Conservation (phyloP, 2,113 vertebrate species). For the Polypterus bichir region DNA sequence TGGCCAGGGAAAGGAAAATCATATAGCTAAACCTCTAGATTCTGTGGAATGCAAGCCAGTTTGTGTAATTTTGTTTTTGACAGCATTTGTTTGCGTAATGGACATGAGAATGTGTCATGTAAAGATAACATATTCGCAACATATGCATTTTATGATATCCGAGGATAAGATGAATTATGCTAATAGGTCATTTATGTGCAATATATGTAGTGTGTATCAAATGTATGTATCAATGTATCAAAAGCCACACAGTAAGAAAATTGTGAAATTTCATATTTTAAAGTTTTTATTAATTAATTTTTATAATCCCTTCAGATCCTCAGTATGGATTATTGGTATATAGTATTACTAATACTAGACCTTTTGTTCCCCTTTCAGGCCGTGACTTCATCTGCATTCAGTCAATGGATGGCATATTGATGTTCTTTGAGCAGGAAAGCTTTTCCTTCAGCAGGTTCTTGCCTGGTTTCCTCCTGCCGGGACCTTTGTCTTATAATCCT, state of each 20-base stretch:
- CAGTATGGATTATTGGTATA: not conserved
- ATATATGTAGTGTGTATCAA: no score
- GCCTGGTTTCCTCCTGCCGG: slow-evolving; percentile 81
- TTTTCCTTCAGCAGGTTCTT: slow-evolving; percentile 85
- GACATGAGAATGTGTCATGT: no score
- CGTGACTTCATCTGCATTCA: slow-evolving; percentile 91
- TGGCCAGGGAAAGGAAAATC: no score
- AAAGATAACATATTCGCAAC: no score
- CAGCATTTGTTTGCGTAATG: no score
- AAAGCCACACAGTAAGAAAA: slow-evolving; percentile 16
- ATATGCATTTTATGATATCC: no score
- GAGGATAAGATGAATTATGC: no score
- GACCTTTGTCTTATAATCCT: slow-evolving; percentile 75
- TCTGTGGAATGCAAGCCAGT: no score
- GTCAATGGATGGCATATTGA: slow-evolving; percentile 95
- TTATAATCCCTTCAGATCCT: not conserved
- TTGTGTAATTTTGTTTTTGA: no score
- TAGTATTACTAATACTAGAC: slow-evolving; percentile 6
- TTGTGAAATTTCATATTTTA: slow-evolving; percentile 28
- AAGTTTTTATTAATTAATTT: slow-evolving; percentile 29
- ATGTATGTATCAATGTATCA: no score
- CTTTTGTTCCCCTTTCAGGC: slow-evolving; percentile 48
- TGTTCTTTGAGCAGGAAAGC: slow-evolving; percentile 95
- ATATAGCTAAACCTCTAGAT: no score
- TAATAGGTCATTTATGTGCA: no score